These are phyloP conservation scores for Siniperca knerii DNA, from an alignment of 2,113 vertebrate genomes.

Conservation along the genomic window DNA sequence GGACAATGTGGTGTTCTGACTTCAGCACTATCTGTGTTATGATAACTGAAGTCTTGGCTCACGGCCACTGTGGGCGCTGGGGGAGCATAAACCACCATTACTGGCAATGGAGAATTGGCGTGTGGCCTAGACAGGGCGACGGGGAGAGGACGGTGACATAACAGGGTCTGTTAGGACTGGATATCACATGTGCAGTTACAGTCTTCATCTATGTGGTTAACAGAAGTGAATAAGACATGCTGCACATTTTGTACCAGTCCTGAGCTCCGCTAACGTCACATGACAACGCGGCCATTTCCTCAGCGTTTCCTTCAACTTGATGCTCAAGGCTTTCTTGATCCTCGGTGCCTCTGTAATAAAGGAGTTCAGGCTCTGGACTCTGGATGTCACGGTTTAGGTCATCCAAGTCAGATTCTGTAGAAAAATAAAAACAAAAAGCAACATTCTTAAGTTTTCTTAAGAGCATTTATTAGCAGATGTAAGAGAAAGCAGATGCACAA, in stretches of 20 bases:
- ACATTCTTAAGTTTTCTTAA: neutral
- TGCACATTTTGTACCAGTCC: conserved; percentile 33
- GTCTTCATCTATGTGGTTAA: neutral
- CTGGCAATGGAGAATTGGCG: conserved; percentile 28
- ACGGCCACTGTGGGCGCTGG: neutral
- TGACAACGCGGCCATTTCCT: conserved; percentile 5
- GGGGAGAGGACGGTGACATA: conserved; percentile 27
- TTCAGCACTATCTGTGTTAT: conserved; percentile 58
- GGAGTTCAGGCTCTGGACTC: conserved; percentile 57
- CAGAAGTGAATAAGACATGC: neutral
- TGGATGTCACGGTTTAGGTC: conserved; percentile 29
- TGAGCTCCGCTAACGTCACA: conserved; percentile 6
- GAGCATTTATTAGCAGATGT: neutral
- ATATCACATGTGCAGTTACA: conserved; percentile 3
- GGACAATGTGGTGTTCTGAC: conserved; percentile 45
- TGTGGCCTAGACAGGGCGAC: conserved; percentile 44
- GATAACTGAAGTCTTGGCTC: conserved; percentile 56
- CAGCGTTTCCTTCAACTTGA: neutral
- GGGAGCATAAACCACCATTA: conserved; percentile 11
- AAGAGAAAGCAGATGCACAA: neutral
- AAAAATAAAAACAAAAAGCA: neutral
- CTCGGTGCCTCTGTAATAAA: conserved; percentile 45
- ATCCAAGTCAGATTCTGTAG: conserved; percentile 41
- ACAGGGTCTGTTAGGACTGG: neutral
- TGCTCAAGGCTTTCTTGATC: conserved; percentile 25